Base-by-base conservation (phyloP, 1,140 invertebrate genomes). In the Camponotus floridanus region DNA sequence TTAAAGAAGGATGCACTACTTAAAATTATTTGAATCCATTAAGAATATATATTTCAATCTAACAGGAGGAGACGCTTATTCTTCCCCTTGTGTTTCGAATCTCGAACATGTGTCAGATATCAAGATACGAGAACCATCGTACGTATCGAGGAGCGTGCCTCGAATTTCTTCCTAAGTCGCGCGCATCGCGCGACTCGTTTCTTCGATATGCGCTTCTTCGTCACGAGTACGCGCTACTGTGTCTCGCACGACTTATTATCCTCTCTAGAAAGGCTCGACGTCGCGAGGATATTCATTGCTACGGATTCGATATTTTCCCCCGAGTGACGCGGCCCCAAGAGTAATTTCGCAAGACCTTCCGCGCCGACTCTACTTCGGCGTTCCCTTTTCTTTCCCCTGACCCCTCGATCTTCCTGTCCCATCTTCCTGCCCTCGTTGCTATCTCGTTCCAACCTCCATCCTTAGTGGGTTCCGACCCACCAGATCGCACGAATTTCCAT, bases 401-500 rank as follows among this genome's bases (percentile, higher is more conserved):
- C 55, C 48, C 39, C 26, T 74, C 48, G 36, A 83, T 70, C 18
- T n/a, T 87, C 65, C 76, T 51, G 26, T 57, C 55, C 36, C 86
- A 74, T 57, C 18, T 79, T 85, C 48, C 59, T 62, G 51, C 18
- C 48, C 31, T 76, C 45, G 11, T 57, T 15, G 31, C 57, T 55
- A 48, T 64, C 67, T 87, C 64, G 33, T 55, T 39, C 55, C 83
- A 45, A 39, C 84, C 61, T 68, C 45, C 48, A 39, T 42, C 45
- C 70, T 59, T 64, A 39, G n/a, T n/a, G n/a, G 48, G 74, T 67
- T 76, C 26, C 74, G 55, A 81, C 51, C 68, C 62, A 26, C 61
- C 71, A 62, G 68, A 81, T 57, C 87, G 61, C 55, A 76, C 70
- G 76, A 91, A 91, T 91, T 91, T 91, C 87, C 89, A 91, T 91